A percentile compares a stretch with the other conserved stretches of the same genome.
These are phyloP conservation scores for Phalacrocorax aristotelis DNA, from an alignment of 2,113 vertebrate species.

Conservation along the genomic window DNA sequence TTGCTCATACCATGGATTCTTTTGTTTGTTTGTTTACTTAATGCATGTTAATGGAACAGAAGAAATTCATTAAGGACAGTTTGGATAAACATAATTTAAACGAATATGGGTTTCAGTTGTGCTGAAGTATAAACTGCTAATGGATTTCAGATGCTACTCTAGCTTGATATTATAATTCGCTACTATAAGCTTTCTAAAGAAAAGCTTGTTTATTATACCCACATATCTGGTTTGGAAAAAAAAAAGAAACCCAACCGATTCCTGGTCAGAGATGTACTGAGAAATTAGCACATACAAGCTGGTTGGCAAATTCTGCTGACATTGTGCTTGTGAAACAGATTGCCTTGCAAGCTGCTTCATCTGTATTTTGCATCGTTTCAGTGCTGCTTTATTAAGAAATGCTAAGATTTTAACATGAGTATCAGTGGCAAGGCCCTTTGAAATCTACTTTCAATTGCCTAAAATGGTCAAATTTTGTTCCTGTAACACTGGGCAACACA, in stretches of 20 bases:
- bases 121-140: constrained; percentile 71
- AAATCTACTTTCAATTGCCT: neutral
- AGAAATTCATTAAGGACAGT: constrained; percentile 69
- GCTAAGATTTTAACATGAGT: constrained; percentile 15
- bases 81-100: constrained; percentile 38
- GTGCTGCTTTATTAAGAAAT: constrained; percentile 45
- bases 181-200: constrained; percentile 4
- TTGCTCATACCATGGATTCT: constrained; percentile 47
- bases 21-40: constrained; percentile 65
- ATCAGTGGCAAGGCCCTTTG: constrained; percentile 51
- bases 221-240: neutral
- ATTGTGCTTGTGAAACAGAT: constrained; percentile 58
- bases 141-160: constrained; percentile 71
- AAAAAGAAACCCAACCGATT: neutral
- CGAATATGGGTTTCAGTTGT: constrained; percentile 31
- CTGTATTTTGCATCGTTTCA: constrained; percentile 51
- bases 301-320: constrained; percentile 64
- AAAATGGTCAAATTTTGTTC: neutral
- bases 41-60: constrained; percentile 73
- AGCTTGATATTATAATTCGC: constrained; percentile 35
- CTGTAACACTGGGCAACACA: neutral
- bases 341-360: constrained; percentile 48
- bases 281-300: constrained; percentile 48
- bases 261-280: constrained; percentile 21
- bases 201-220: constrained; percentile 41